These are phyloP conservation scores for Antechinus stuartii DNA, from an alignment of 2,113 vertebrate species.

Conservation along the genomic window DNA sequence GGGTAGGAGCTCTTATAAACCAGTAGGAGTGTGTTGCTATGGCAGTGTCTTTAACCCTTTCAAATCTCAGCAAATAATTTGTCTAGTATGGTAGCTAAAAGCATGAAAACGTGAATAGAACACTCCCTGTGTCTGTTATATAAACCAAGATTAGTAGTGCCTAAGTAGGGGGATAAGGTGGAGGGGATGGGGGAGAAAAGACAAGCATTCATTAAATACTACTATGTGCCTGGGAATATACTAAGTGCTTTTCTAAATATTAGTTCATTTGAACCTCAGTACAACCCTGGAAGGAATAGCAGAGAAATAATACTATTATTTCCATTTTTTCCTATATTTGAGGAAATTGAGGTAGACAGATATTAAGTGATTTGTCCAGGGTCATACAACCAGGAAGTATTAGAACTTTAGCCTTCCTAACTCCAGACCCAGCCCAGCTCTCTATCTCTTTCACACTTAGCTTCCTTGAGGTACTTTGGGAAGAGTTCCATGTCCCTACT, in stretches of 20 bases:
- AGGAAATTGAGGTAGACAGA: background rate
- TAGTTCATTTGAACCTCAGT: background rate
- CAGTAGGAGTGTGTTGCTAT: background rate
- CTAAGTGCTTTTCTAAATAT: background rate
- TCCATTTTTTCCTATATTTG: background rate
- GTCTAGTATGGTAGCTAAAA: constrained; percentile 7
- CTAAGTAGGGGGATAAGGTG: too few relatives aligned
- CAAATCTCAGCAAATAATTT: constrained; percentile 17
- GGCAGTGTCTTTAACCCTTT: constrained; percentile 20
- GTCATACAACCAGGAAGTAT: background rate
- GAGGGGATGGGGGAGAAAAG: too few relatives aligned
- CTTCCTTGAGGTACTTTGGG: background rate
- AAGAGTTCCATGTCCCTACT: background rate
- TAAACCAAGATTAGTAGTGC: background rate
- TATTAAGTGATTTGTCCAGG: background rate
- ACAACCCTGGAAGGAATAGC: background rate
- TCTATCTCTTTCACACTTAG: background rate
- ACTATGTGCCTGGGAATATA: background rate
- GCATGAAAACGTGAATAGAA: constrained; percentile 10
- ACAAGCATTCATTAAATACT: background rate
- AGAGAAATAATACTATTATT: background rate
- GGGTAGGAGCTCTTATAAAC: background rate
- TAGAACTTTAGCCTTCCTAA: background rate
- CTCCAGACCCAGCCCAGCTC: background rate
- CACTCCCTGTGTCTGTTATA: background rate